Evolutionary conservation across 2,113 vertebrate genomes (phyloP).

Genomic region (Embiotoca jacksoni): DNA sequence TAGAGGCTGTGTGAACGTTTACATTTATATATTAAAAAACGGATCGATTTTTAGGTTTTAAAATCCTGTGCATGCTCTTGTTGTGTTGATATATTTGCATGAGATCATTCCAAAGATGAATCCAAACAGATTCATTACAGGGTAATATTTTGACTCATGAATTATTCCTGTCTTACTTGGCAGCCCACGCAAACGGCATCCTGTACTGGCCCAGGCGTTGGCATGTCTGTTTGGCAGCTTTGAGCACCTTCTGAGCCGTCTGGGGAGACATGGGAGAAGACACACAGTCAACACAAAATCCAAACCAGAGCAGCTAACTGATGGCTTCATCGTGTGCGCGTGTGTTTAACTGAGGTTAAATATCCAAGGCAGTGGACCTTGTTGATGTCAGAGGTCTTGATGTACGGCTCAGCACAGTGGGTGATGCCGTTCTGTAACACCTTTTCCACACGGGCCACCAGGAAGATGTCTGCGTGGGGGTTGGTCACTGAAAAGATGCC

Average conservation of each 20-base stretch:
- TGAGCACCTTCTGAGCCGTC: conserved; percentile 97
- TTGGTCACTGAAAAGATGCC: conserved; percentile 95
- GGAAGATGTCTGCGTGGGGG: conserved; percentile 93
- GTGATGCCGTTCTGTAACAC: conserved; percentile 96
- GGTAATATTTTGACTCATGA: not conserved
- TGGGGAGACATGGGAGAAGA: conserved; percentile 72
- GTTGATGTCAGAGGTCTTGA: conserved; percentile 90
- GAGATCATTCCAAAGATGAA: not conserved
- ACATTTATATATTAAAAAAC: too few relatives aligned
- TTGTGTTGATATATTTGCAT: not conserved
- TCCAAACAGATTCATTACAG: conserved; percentile 34
- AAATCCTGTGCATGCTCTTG: not conserved
- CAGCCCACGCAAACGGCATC: conserved; percentile 98
- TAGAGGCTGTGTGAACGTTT: too few relatives aligned
- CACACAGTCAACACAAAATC: not conserved
- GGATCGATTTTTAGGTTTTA: too few relatives aligned
- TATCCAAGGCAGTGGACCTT: conserved; percentile 82
- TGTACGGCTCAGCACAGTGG: conserved; percentile 93
- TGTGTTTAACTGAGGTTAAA: not conserved
- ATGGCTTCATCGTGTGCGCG: not conserved
- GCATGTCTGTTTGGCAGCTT: conserved; percentile 94
- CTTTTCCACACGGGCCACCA: conserved; percentile 95
- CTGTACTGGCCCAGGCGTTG: conserved; percentile 93
- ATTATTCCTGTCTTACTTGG: conserved; percentile 87
- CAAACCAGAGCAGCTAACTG: not conserved